Conservation (phyloP, 1,140 invertebrate genomes). For the Drosophila sp. region DNA sequence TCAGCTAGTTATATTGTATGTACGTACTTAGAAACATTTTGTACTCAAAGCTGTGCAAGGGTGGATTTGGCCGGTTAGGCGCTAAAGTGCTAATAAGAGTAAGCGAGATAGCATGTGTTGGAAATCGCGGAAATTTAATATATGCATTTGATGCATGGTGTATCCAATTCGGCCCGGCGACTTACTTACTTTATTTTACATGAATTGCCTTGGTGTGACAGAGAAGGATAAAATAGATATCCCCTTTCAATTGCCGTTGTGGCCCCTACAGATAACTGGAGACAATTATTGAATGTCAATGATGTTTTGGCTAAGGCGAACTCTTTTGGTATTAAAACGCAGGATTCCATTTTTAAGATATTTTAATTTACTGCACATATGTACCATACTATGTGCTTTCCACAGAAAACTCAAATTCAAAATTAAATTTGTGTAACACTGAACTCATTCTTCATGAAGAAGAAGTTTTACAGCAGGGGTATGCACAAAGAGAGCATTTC, state of each 20-base stretch:
- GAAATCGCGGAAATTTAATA: too few relatives aligned
- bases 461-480: background rate
- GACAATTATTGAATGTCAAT: constrained; percentile 85
- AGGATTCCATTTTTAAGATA: constrained; percentile 90
- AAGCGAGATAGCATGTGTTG: too few relatives aligned
- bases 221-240: constrained; percentile 92
- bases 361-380: background rate
- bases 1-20: too few relatives aligned
- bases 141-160: too few relatives aligned
- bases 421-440: background rate
- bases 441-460: constrained; percentile 29
- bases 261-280: constrained; percentile 91
- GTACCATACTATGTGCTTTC: background rate
- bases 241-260: constrained; percentile 91
- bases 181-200: too few relatives aligned
- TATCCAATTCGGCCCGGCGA: too few relatives aligned
- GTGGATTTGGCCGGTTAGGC: too few relatives aligned
- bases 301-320: constrained; percentile 90
- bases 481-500: too few relatives aligned
- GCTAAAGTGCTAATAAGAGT: too few relatives aligned
- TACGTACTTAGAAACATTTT: too few relatives aligned
- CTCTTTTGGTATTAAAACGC: constrained; percentile 95
- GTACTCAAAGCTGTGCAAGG: too few relatives aligned
- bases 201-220: too few relatives aligned
- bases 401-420: background rate